Evolutionary conservation across 2,797 vertebrate genomes (phyloP), one percentile per base, ranked within the genome.

Genomic region (Petrocephalus schoutedeni): DNA sequence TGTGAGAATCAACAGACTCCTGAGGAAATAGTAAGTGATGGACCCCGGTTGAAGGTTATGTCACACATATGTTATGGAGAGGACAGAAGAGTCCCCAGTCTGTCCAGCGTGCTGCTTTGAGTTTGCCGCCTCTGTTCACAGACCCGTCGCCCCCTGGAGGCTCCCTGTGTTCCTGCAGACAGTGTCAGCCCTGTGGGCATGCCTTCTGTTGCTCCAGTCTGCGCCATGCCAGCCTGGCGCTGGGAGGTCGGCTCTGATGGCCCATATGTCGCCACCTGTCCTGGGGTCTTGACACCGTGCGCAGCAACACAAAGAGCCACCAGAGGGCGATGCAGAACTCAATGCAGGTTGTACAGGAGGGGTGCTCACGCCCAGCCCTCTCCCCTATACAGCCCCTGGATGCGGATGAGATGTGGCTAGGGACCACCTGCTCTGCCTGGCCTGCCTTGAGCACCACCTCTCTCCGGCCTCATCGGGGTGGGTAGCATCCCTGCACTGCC

Each of bases 51-150:
- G 23, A 9, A 21, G n/a, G 32, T 77, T 45, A 77, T 16, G 0
- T 45, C 71, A 77, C 10, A 5, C 23, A 5, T 10, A 32, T 23
- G 32, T 67, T 23, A 85, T 82, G 61, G 84, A 88, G 57, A 86
- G 19, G 51, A 74, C 54, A 88, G 64, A 89, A 80, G 32, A 88
- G 12, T 61, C 87, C 23, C 21, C 85, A 10, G 5, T 14, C 21
- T 89, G 88, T 87, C 88, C 86, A n/a, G 83, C 85, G n/a, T 91
- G 36, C 80, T 86, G 82, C 87, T 80, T 2, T 67, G 85, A 89
- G 71, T 88, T 87, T 88, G 53, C 59, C 83, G 8, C 41, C 61
- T 6, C 7, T 8, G 49, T 32, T 41, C 83, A 49, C 82, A 59
- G 61, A 51, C n/a, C 84, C 83, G 32, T 36, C 28, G 1, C 28